These are phyloP conservation scores for Lanius ludovicianus DNA, from an alignment of 2,113 vertebrate genomes.

Conservation along the genomic window DNA sequence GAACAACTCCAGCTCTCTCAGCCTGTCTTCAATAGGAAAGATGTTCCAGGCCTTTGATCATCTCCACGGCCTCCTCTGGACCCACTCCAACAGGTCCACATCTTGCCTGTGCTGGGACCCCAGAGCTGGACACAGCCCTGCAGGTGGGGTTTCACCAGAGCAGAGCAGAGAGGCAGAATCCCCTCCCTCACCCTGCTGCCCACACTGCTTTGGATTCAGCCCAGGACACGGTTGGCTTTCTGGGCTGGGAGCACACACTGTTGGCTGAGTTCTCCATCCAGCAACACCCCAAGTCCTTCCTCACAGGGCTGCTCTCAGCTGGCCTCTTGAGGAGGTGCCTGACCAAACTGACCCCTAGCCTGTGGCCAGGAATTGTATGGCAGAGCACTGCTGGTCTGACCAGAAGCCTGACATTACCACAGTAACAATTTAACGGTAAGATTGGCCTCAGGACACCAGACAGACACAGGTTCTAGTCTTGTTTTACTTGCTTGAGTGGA, in stretches of 20 bases:
- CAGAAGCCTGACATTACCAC: not conserved
- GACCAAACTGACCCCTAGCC: not conserved
- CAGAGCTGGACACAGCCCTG: no score
- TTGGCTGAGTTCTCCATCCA: not conserved
- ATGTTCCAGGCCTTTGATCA: not conserved
- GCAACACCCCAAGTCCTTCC: not conserved
- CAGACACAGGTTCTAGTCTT: not conserved
- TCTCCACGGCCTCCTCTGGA: not conserved
- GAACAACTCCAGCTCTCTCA: not conserved
- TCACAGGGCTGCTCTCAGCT: not conserved
- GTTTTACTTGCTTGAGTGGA: not conserved
- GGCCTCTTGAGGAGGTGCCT: not conserved
- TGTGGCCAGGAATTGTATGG: not conserved
- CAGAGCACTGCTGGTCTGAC: not conserved
- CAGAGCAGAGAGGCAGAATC: not conserved
- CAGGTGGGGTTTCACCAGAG: not conserved
- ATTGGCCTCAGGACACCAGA: not conserved
- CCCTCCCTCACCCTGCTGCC: not conserved
- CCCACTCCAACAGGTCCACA: fast-evolving
- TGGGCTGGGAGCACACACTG: not conserved
- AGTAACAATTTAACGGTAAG: not conserved
- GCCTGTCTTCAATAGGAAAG: not conserved
- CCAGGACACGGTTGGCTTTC: not conserved
- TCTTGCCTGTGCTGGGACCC: not conserved
- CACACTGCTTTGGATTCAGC: not conserved